Conservation (phyloP, 2,888 invertebrate species). For the Ferdinandea cuprea region DNA sequence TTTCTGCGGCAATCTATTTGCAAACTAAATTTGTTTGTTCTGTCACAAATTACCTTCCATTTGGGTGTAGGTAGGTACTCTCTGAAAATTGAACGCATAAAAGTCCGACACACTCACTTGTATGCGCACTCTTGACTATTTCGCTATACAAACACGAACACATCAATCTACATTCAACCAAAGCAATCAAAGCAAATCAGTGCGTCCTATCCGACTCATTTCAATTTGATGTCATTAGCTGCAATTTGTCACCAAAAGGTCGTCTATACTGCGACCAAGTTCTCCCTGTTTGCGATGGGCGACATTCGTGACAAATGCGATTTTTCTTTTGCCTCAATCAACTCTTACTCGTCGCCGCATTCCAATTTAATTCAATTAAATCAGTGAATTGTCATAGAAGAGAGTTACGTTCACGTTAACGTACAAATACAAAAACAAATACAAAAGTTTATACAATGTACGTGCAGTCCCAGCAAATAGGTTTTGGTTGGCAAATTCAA, state of each 20-base stretch:
- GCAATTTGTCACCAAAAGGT: slow-evolving; percentile 72
- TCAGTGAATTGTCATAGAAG: slow-evolving; percentile 45
- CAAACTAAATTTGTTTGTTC: slow-evolving; percentile 65
- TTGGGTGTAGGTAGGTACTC: slow-evolving; percentile 25
- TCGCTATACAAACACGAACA: slow-evolving; percentile 31
- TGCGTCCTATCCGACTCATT: slow-evolving; percentile 50
- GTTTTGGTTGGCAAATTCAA: slow-evolving; percentile 19
- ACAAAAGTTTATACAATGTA: neutral
- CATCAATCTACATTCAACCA: slow-evolving; percentile 57
- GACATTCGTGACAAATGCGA: slow-evolving; percentile 73
- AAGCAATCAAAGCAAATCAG: slow-evolving; percentile 62
- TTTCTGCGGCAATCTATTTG: slow-evolving; percentile 4
- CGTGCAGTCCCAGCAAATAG: slow-evolving; percentile 1
- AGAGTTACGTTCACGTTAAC: no score
- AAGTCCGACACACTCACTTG: slow-evolving; percentile 55
- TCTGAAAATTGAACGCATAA: slow-evolving; percentile 59
- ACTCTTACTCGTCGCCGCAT: slow-evolving; percentile 68
- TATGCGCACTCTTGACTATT: slow-evolving; percentile 10
- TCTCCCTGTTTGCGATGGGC: slow-evolving; percentile 13
- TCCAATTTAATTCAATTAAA: slow-evolving; percentile 75
- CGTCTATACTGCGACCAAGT: slow-evolving; percentile 35
- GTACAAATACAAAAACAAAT: no score
- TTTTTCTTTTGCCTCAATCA: slow-evolving; percentile 66
- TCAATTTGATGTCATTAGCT: slow-evolving; percentile 73
- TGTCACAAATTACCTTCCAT: slow-evolving; percentile 58